These are phyloP conservation scores for Phocides pigmalion DNA, from an alignment of 1,140 invertebrate genomes.

Conservation along the genomic window DNA sequence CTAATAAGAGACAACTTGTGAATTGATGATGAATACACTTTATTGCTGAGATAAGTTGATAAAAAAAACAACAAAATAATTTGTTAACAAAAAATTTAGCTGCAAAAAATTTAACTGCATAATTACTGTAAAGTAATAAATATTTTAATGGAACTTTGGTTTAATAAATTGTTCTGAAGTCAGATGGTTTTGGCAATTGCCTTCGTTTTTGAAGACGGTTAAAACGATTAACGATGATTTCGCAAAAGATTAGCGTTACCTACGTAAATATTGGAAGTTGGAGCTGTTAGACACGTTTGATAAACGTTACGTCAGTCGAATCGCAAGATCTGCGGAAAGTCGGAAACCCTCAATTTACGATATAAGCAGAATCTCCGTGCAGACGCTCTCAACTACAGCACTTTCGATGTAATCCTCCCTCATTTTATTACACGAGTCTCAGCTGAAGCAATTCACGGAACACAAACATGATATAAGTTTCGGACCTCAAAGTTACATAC, in stretches of 20 bases:
- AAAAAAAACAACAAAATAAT: too few relatives aligned
- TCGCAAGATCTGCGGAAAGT: slow-evolving; percentile 10
- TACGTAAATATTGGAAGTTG: neutral
- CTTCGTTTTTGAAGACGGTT: too few relatives aligned
- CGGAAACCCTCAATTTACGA: slow-evolving; percentile 14
- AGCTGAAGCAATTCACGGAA: slow-evolving; percentile 34
- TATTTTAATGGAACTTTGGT: too few relatives aligned
- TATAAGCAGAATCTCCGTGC: slow-evolving; percentile 13
- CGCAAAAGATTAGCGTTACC: neutral
- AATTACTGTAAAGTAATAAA: too few relatives aligned
- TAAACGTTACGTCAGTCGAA: slow-evolving; percentile 15
- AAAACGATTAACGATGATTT: too few relatives aligned
- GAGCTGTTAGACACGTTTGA: slow-evolving; percentile 11
- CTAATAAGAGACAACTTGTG: too few relatives aligned
- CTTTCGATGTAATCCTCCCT: slow-evolving; percentile 13
- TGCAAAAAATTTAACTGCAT: too few relatives aligned
- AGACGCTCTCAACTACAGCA: slow-evolving; percentile 10
- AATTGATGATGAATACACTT: too few relatives aligned
- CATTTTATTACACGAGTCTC: slow-evolving; percentile 17
- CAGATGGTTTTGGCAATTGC: too few relatives aligned
- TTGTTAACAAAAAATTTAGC: too few relatives aligned
- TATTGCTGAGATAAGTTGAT: too few relatives aligned
- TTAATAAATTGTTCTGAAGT: too few relatives aligned
- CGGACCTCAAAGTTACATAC: slow-evolving; percentile 13
- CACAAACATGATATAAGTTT: slow-evolving; percentile 23